A percentile compares a stretch with the other conserved stretches of the same genome.
phyloP scores from a whole-genome alignment of 2,797 vertebrate species.

The Chiroxiphia lanceolata region DNA sequence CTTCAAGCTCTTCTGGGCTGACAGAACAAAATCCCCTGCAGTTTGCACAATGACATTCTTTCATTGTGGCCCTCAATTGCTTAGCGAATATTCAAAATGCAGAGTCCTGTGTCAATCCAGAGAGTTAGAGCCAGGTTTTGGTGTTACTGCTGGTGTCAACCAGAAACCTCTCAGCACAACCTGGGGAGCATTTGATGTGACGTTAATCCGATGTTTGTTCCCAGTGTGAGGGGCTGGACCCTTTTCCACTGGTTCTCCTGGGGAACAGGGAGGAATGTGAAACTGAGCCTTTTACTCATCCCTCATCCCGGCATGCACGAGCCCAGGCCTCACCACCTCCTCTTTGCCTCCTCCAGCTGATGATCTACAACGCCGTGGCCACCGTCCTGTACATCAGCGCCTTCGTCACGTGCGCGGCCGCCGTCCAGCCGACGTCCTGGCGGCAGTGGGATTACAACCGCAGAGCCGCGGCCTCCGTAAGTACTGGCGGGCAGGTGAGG shows the following conservation, averaged over 20 bases:
- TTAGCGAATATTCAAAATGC: not conserved
- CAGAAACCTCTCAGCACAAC: not conserved
- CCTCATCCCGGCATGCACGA: rapidly evolving
- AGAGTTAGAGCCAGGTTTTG: not conserved
- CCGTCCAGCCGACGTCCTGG: not conserved
- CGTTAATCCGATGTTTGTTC: not conserved
- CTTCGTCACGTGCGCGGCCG: slow-evolving; percentile 80
- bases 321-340: not conserved
- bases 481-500: not conserved
- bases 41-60: not conserved
- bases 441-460: slow-evolving; percentile 69
- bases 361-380: slow-evolving; percentile 76
- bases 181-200: not conserved
- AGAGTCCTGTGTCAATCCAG: not conserved
- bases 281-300: not conserved
- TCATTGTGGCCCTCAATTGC: not conserved
- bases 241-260: not conserved
- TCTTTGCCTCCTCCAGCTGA: slow-evolving; percentile 52
- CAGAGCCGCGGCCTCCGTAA: slow-evolving; percentile 84
- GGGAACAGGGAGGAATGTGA: not conserved
- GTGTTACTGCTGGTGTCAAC: not conserved
- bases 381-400: slow-evolving; percentile 84
- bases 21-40: not conserved
- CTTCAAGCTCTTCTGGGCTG: not conserved
- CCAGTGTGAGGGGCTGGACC: not conserved